Conservation (phyloP, 2,888 invertebrate species). For the Metopia argyrocephala region DNA sequence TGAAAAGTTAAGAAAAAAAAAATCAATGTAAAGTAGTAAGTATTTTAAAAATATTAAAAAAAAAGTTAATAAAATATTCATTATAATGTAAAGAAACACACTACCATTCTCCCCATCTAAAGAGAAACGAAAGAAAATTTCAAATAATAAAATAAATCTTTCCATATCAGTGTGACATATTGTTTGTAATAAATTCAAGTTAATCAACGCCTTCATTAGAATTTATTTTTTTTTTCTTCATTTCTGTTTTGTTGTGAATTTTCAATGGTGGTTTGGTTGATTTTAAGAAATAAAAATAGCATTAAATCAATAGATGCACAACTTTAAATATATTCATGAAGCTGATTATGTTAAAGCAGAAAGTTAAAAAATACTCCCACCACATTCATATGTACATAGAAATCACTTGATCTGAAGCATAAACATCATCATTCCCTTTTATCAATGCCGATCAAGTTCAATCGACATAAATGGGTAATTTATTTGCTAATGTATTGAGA, state of each 20-base stretch:
- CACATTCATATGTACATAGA: too few relatives aligned
- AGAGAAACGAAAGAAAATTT: conserved; percentile 7
- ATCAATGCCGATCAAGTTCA: conserved; percentile 57
- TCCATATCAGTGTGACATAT: conserved; percentile 11
- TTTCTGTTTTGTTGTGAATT: too few relatives aligned
- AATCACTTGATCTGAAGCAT: conserved; percentile 2
- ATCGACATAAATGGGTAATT: conserved; percentile 61
- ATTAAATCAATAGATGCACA: conserved; percentile 54
- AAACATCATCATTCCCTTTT: conserved; percentile 11
- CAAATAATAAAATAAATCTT: conserved; percentile 10
- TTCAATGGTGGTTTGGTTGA: background rate
- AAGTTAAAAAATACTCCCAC: conserved; percentile 39
- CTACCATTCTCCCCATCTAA: conserved; percentile 21
- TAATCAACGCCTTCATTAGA: conserved; percentile 49
- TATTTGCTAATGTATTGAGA: conserved; percentile 60
- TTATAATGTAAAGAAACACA: conserved; percentile 14
- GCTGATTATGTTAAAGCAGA: background rate
- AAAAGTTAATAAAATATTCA: conserved; percentile 57
- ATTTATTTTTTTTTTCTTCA: conserved; percentile 44
- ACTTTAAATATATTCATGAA: conserved; percentile 49
- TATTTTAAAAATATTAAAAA: conserved; percentile 37
- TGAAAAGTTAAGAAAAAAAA: conserved; percentile 36
- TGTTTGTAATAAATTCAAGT: conserved; percentile 58
- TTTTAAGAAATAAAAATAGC: conserved; percentile 1
- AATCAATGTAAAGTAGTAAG: conserved; percentile 53